Base-by-base conservation (phyloP, 37 sponge, comb jelly and placozoan genomes). In the Corticium candelabrum region DNA sequence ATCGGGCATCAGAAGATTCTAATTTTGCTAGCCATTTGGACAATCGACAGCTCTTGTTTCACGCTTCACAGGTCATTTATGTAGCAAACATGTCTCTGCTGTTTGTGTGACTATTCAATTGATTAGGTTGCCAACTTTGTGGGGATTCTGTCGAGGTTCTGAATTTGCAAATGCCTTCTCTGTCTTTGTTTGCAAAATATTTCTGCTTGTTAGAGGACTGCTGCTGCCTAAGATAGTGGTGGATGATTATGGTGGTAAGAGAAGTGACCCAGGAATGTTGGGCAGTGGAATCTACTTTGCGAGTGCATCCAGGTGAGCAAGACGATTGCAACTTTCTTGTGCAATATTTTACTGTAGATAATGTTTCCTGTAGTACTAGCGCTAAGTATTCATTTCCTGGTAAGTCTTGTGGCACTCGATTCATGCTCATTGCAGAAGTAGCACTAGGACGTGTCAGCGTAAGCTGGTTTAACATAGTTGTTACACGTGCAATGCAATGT, bases 201-300 rank as follows among this genome's bases (percentile, higher is more conserved):
- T 5, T 43, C 11, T n/a, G n/a, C n/a, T n/a, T n/a, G 11, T 38
- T 80, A 95, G 96, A 34, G 96, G 96, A 37, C 83, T 95, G 38
- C 82, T 95, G 69, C 35, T 95, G 76, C 96, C 96, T 21, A 95
- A 95, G 83, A 89, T 95, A 27, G 91, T 97, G 21, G 99, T 91
- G 68, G 82, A 87, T 74, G 93, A 94, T 43, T 89, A 84, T 81
- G 99, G 99, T 38, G 93, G 93, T 0, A 75, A 75, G 73, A 75
- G 99, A 21, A 71, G 83, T 68, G 99, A 98, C 80, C 86, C 93
- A 35, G 99, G 99, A 0, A 91, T 88, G 86, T 80, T 98, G 41
- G 99, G 99, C 0, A 15, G 79, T 74, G 99, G 95, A 3, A 87
- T 98, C 38, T 98, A 98, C 87, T 98, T 98, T 83, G 96, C 99